phyloP scores from a whole-genome alignment of 2,888 invertebrate genomes.

The Nudaria mundana region DNA sequence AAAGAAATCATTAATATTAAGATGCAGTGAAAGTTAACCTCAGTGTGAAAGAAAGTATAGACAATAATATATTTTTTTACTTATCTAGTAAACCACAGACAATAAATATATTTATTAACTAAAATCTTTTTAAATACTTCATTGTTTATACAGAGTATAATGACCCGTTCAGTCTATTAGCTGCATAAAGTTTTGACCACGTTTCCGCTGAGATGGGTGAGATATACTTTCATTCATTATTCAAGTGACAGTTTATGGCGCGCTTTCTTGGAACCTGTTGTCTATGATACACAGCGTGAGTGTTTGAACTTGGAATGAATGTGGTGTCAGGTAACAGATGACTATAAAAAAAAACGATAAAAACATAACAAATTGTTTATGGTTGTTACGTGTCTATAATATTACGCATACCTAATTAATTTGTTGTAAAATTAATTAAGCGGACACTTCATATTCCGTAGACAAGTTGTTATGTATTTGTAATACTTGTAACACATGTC shows the following conservation, averaged over 20 bases:
- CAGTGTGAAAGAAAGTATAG: neutral
- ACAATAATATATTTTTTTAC: too few species aligned
- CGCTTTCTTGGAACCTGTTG: slow-evolving; percentile 35
- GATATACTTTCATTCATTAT: slow-evolving; percentile 59
- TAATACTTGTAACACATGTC: too few species aligned
- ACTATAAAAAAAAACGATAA: neutral
- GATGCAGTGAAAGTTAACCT: too few species aligned
- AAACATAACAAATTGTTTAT: neutral
- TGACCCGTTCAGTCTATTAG: neutral
- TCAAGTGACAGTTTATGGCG: slow-evolving; percentile 30
- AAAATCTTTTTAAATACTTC: neutral
- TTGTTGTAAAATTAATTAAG: neutral
- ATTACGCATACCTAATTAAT: neutral
- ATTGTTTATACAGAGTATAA: neutral
- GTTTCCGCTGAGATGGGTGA: slow-evolving; percentile 49
- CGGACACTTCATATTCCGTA: too few species aligned
- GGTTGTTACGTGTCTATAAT: neutral
- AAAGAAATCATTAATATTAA: too few species aligned
- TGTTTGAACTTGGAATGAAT: slow-evolving; percentile 16
- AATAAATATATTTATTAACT: neutral
- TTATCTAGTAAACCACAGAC: neutral
- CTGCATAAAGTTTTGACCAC: slow-evolving; percentile 11
- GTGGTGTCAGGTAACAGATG: neutral
- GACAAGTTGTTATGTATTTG: too few species aligned
- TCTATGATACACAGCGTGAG: neutral